Evolutionary conservation across 2,113 vertebrate genomes (phyloP).

Genomic region (Paralichthys olivaceus): DNA sequence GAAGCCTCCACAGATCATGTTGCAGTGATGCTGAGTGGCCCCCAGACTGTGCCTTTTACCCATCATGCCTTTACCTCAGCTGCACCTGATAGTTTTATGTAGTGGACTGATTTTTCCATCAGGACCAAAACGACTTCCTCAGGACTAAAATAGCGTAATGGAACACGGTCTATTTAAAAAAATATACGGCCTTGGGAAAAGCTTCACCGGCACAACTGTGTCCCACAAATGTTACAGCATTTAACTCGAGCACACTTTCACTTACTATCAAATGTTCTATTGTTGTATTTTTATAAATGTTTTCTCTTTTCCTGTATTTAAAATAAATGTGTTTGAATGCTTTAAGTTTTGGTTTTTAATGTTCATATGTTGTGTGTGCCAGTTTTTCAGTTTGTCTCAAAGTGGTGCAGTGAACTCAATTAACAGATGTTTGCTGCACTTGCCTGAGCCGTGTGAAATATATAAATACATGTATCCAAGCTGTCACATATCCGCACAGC

Average conservation of each 20-base stretch:
- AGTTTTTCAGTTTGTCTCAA: too few relatives aligned
- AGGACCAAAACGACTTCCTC: constrained; percentile 8
- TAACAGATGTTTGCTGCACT: neutral
- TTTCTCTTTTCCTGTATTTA: neutral
- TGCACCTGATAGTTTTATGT: neutral
- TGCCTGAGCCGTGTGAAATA: neutral
- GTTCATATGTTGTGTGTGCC: neutral
- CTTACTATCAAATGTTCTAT: neutral
- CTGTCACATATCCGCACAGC: neutral
- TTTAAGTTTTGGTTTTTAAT: neutral
- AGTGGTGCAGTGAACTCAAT: neutral
- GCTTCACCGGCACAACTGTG: neutral
- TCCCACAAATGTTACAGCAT: neutral
- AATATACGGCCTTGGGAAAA: neutral
- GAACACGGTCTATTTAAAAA: neutral
- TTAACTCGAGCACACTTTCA: neutral
- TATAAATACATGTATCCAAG: neutral
- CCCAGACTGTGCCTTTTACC: constrained; percentile 10
- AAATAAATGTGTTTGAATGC: neutral
- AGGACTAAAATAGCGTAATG: neutral
- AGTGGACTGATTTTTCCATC: constrained; percentile 10
- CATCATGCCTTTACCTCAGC: constrained; percentile 6
- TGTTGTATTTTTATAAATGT: neutral
- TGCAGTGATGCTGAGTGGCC: constrained; percentile 14
- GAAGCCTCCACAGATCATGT: constrained; percentile 31